Evolutionary conservation across 2,888 invertebrate genomes (phyloP).

Genomic region (Sphinx pinastri): DNA sequence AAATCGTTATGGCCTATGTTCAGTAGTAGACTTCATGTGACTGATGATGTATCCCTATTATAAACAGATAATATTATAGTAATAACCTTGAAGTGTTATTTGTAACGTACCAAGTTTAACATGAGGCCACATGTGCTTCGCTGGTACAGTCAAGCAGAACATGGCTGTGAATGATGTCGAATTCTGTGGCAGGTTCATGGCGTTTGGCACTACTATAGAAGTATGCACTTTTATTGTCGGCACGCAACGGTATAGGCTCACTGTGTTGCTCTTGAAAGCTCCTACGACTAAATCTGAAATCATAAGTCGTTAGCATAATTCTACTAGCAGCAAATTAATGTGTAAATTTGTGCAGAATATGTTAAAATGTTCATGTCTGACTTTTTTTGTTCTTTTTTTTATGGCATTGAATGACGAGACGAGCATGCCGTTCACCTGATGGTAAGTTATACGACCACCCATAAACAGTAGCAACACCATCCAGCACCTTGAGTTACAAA

Average conservation of each 20-base stretch:
- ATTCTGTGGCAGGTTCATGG: conserved; percentile 66
- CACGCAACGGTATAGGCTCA: conserved; percentile 78
- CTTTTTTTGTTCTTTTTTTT: no score
- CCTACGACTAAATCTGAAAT: conserved; percentile 85
- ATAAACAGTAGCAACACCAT: no score
- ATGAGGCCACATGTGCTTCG: conserved; percentile 53
- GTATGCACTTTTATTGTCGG: conserved; percentile 64
- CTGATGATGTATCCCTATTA: no score
- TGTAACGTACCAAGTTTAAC: conserved; percentile 56
- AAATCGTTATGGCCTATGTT: no score
- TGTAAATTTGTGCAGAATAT: no score
- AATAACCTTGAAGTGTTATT: background rate
- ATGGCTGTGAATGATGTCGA: conserved; percentile 66
- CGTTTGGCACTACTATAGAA: conserved; percentile 62
- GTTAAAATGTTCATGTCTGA: no score
- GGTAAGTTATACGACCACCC: no score
- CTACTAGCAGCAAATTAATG: no score
- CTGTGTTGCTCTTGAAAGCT: conserved; percentile 82
- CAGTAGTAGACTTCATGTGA: background rate
- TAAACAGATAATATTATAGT: background rate
- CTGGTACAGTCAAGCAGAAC: conserved; percentile 63
- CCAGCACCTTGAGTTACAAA: no score
- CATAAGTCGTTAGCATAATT: background rate
- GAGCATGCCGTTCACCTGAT: no score
- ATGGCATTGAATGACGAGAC: no score